Conservation (phyloP, 2,888 invertebrate species). For the Subacronicta megacephala region DNA sequence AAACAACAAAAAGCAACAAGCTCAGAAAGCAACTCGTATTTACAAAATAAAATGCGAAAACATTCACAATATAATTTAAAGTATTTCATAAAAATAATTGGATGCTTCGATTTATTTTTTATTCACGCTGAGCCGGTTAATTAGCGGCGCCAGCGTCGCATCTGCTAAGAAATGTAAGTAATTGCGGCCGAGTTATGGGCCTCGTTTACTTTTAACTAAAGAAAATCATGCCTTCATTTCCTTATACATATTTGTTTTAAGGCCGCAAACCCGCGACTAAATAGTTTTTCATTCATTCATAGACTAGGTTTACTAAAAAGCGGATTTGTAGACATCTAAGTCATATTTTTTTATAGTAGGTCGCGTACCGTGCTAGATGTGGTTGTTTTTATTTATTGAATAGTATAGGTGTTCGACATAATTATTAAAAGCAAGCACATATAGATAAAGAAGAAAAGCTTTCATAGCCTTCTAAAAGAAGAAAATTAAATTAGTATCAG, state of each 20-base stretch:
- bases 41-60: no score
- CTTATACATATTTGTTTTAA: conserved; percentile 55
- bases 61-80: no score
- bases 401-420: no score
- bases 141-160: conserved; percentile 72
- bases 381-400: no score
- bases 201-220: conserved; percentile 76
- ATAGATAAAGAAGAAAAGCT: no score
- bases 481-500: background rate
- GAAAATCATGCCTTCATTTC: conserved; percentile 72
- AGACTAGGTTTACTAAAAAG: no score
- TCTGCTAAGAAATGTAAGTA: conserved; percentile 79
- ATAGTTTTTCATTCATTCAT: background rate
- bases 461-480: background rate
- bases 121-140: conserved; percentile 73
- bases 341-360: no score
- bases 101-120: conserved; percentile 52
- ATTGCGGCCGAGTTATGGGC: conserved; percentile 81
- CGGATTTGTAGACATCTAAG: no score
- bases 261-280: conserved; percentile 17
- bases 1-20: no score
- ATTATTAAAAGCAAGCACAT: no score
- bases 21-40: no score
- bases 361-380: no score
- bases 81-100: background rate